Conservation (phyloP, 2,888 invertebrate genomes). For the Drosophila vallismaia region DNA sequence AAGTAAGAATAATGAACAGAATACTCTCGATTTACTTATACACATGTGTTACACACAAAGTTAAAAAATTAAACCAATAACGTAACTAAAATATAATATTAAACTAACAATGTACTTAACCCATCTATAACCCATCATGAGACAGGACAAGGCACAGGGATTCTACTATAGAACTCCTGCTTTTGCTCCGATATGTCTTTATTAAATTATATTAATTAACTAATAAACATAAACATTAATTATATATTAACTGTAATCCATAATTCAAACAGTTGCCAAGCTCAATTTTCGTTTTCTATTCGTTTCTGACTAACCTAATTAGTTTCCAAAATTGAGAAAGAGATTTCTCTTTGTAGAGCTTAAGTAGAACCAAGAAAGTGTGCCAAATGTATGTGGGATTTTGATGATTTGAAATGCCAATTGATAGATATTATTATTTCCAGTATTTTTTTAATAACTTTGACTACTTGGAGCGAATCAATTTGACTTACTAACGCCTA, state of each 20-base stretch:
- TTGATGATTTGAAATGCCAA: conserved; percentile 34
- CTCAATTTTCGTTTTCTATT: conserved; percentile 24
- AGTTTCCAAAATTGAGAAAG: conserved; percentile 15
- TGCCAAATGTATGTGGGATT: conserved; percentile 40
- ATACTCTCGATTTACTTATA: conserved; percentile 39
- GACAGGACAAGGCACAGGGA: not conserved
- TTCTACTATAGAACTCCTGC: no score
- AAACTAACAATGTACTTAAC: conserved; percentile 39
- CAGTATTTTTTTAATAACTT: conserved; percentile 6
- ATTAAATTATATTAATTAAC: conserved; percentile 10
- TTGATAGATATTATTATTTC: conserved; percentile 32
- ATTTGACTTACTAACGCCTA: conserved; percentile 27
- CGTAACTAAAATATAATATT: conserved; percentile 19
- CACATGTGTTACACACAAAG: conserved; percentile 26
- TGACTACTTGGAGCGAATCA: conserved; percentile 20
- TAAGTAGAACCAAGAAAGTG: conserved; percentile 42
- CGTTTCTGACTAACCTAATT: conserved; percentile 8
- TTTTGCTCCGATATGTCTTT: conserved; percentile 2
- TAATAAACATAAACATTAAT: conserved; percentile 20
- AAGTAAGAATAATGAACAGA: conserved; percentile 21
- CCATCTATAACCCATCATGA: conserved; percentile 31
- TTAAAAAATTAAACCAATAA: conserved; percentile 13
- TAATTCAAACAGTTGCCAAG: conserved; percentile 30
- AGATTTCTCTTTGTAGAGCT: conserved; percentile 15
- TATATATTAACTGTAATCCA: conserved; percentile 11